A percentile compares a stretch with the other conserved stretches of the same genome.
These are phyloP conservation scores for Sorex araneus DNA, from an alignment of 2,113 vertebrate genomes.

Conservation along the genomic window DNA sequence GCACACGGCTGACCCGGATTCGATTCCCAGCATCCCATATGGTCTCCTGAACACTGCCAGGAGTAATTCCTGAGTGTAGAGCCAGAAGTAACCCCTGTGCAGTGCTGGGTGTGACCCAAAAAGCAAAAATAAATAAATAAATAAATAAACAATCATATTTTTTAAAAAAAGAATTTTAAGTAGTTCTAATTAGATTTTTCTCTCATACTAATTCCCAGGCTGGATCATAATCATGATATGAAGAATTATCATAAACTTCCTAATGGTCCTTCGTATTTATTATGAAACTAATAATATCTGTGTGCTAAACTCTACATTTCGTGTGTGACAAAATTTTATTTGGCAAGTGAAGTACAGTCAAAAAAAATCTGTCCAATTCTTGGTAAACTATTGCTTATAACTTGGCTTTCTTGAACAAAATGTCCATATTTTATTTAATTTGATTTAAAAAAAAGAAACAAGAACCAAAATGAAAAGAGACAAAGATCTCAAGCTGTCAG, in stretches of 20 bases:
- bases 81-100: no score
- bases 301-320: not conserved
- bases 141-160: no score
- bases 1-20: no score
- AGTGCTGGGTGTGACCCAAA: no score
- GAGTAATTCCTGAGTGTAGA: no score
- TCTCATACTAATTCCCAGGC: not conserved
- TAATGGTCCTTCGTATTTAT: conserved; percentile 24
- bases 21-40: no score
- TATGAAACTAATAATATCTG: not conserved
- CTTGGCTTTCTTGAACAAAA: conserved; percentile 72
- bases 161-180: conserved; percentile 45
- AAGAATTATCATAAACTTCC: conserved; percentile 42
- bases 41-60: no score
- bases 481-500: conserved; percentile 80
- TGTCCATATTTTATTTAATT: conserved; percentile 74
- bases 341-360: conserved; percentile 46
- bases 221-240: conserved; percentile 24
- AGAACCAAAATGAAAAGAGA: conserved; percentile 74
- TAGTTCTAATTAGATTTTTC: not conserved
- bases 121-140: no score
- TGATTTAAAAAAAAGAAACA: conserved; percentile 39
- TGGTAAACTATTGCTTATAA: conserved; percentile 67
- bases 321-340: not conserved
- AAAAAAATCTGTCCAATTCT: conserved; percentile 54